Evolutionary conservation across 2,888 invertebrate species (phyloP), one percentile per base, ranked within the genome.

Genomic region (Leptinotarsa juncta): DNA sequence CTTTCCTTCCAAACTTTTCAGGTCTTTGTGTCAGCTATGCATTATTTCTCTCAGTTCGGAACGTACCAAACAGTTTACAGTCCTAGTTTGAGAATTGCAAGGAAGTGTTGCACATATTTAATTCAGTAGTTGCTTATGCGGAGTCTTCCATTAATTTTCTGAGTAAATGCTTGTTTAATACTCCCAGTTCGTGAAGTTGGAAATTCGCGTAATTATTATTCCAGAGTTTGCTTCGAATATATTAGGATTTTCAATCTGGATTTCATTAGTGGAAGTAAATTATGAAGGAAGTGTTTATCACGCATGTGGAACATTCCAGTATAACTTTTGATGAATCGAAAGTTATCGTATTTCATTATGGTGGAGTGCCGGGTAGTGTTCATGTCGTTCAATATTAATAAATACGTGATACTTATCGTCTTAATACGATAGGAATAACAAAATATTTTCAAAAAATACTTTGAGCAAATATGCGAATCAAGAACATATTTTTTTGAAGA

Each of bases 21-120:
- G 12, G 32, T n/a, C 32, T 18, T 57, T 57, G 32, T 62, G 12
- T 16, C 3, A 18, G 32, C 7, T 26, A 32, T 62, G 32, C 26
- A 62, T 62, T 26, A 62, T 15, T 62, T 32, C 42, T 12, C 62
- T 26, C 32, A 15, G 5, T 4, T 62, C 32, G 26, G 1, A 62
- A 48, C 20, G 48, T 49, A 68, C 20, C 16, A 57, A 57, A 14
- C 49, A 69, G 49, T 69, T 69, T 57, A 49, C 20, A 4, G 69
- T 42, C n/a, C 26, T 10, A 62, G n/a, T n/a, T 62, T 7, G 26
- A 42, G 18, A 57, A 69, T 18, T 57, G 69, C 69, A 57, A 69
- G 69, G 32, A 69, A 69, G 69, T 69, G 60, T 69, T 69, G 62
- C 69, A 57, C 69, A 57, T 69, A 69, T 69, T 69, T 69, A 69